These are phyloP conservation scores for Sceloporus tristichus DNA, from an alignment of 2,113 vertebrate species.

Conservation along the genomic window DNA sequence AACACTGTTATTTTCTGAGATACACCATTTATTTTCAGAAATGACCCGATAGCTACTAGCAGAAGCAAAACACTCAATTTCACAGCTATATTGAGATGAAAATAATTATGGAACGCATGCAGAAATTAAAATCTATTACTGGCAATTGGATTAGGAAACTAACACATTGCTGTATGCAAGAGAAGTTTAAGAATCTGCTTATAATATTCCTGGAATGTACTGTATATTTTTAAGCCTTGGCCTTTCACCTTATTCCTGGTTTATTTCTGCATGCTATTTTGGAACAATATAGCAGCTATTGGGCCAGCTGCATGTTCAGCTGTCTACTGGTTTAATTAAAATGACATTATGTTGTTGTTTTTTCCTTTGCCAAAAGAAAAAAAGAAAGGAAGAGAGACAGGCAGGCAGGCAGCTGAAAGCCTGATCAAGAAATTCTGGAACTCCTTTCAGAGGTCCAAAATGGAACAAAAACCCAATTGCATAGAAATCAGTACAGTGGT, in stretches of 20 bases:
- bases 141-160: conserved; percentile 56
- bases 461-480: no score
- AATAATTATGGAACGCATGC: conserved; percentile 57
- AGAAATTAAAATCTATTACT: conserved; percentile 70
- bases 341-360: conserved; percentile 20
- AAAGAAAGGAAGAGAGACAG: neutral
- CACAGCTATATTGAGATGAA: conserved; percentile 66
- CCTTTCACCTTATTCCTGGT: conserved; percentile 55
- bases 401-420: neutral
- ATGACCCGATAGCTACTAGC: conserved; percentile 64
- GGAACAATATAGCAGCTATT: conserved; percentile 31
- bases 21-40: conserved; percentile 62
- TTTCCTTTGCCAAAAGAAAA: conserved; percentile 23
- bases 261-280: conserved; percentile 33
- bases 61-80: conserved; percentile 72
- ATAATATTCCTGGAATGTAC: conserved; percentile 37
- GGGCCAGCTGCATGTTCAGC: conserved; percentile 39
- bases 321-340: conserved; percentile 45
- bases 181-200: conserved; percentile 33
- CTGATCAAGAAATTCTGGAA: neutral
- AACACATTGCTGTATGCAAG: conserved; percentile 52
- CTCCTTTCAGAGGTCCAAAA: neutral
- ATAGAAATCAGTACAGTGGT: no score
- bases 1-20: conserved; percentile 57
- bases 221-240: conserved; percentile 47